Evolutionary conservation across 2,113 vertebrate species (phyloP).

Genomic region (Serilophus lunatus): DNA sequence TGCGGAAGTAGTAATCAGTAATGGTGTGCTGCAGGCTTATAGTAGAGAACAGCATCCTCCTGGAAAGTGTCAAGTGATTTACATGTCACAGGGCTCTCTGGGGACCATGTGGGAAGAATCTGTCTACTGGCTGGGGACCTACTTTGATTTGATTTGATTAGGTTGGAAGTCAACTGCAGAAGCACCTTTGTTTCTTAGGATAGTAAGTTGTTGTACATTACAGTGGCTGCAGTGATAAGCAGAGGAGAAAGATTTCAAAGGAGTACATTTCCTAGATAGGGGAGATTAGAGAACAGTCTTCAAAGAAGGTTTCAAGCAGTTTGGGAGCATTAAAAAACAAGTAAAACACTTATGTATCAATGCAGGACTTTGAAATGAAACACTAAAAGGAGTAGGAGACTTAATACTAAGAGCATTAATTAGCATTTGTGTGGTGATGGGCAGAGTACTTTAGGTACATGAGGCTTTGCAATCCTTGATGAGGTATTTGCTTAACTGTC

Average conservation of each 20-base stretch:
- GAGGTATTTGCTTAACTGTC: not conserved
- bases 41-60: not conserved
- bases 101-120: not conserved
- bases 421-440: not conserved
- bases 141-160: constrained; percentile 9
- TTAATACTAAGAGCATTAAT: constrained; percentile 31
- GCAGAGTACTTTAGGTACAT: not conserved
- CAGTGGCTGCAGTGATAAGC: not conserved
- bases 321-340: not conserved
- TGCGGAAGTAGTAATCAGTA: not conserved
- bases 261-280: not conserved
- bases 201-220: not conserved
- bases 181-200: constrained; percentile 17
- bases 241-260: not conserved
- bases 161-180: constrained; percentile 4
- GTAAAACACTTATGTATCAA: not conserved
- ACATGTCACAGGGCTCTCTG: not conserved
- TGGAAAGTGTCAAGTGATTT: constrained; percentile 29
- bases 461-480: constrained; percentile 5
- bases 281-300: not conserved
- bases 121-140: not conserved
- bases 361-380: constrained; percentile 24
- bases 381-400: not conserved
- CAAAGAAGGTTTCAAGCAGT: not conserved
- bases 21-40: not conserved